Evolutionary conservation across 1,140 invertebrate species (phyloP).

Genomic region (Caenorhabditis brenneri): DNA sequence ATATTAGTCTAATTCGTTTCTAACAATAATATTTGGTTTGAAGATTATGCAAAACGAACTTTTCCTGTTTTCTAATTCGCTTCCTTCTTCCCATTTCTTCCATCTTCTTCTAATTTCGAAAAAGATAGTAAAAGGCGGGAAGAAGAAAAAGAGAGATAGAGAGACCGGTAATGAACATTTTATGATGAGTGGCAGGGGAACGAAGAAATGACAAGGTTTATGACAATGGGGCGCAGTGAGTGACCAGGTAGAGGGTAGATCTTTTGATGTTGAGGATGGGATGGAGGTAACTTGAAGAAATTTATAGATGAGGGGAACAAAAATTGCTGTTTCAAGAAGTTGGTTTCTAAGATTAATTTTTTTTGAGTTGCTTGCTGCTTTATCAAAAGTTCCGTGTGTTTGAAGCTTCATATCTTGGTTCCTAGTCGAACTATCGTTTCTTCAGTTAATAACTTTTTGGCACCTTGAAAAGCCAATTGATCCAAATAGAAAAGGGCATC

Average conservation of each 20-base stretch:
- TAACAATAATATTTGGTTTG: constrained; percentile 35
- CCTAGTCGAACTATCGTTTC: too few species aligned
- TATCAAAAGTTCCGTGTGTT: too few species aligned
- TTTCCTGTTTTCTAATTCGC: not conserved
- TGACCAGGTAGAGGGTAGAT: not conserved
- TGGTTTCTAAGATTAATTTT: too few species aligned
- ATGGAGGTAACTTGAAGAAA: not conserved
- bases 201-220: constrained; percentile 30
- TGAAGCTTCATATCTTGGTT: too few species aligned
- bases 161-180: constrained; percentile 27
- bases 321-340: not conserved
- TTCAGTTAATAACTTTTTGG: too few species aligned
- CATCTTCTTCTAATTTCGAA: not conserved
- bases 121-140: constrained; percentile 11
- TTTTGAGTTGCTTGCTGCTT: too few species aligned
- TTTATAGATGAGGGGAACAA: not conserved
- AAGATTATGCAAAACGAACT: constrained; percentile 37
- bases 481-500: too few species aligned
- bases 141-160: not conserved
- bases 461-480: too few species aligned
- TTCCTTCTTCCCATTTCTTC: not conserved
- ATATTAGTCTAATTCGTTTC: not conserved
- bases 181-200: not conserved
- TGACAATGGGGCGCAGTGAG: constrained; percentile 2
- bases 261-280: not conserved